phyloP scores from a whole-genome alignment of 2,113 vertebrate species.

The Neogale vison region DNA sequence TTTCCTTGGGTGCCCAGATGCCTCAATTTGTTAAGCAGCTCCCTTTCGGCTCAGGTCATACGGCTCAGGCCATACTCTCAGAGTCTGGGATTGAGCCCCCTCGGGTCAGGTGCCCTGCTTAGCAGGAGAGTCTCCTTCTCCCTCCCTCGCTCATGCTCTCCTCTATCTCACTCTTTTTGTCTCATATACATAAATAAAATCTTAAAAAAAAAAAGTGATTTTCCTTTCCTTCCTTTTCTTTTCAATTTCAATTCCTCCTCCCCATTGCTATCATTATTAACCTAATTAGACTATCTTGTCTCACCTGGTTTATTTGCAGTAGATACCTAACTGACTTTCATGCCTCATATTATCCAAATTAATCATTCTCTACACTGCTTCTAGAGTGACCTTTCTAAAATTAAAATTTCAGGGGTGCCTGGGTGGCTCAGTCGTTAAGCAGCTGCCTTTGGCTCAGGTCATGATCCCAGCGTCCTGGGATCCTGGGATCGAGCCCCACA shows the following conservation, averaged over 20 bases:
- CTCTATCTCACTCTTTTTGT: neutral
- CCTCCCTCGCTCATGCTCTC: neutral
- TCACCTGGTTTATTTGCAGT: neutral
- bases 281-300: neutral
- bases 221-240: neutral
- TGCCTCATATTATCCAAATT: neutral
- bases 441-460: too few species aligned
- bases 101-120: neutral
- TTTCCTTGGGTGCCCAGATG: neutral
- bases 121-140: neutral
- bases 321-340: neutral
- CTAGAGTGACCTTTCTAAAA: conserved; percentile 7
- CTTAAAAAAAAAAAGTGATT: neutral
- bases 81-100: neutral
- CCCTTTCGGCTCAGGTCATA: neutral
- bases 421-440: too few species aligned
- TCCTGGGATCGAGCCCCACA: too few species aligned
- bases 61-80: neutral
- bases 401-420: neutral
- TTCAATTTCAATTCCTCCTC: neutral
- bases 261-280: neutral
- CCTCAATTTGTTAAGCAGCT: neutral
- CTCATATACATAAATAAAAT: neutral
- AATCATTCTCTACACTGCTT: neutral
- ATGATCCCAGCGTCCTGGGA: too few species aligned